Conservation (phyloP, 2,113 vertebrate genomes). For the Bostrychus sinensis region DNA sequence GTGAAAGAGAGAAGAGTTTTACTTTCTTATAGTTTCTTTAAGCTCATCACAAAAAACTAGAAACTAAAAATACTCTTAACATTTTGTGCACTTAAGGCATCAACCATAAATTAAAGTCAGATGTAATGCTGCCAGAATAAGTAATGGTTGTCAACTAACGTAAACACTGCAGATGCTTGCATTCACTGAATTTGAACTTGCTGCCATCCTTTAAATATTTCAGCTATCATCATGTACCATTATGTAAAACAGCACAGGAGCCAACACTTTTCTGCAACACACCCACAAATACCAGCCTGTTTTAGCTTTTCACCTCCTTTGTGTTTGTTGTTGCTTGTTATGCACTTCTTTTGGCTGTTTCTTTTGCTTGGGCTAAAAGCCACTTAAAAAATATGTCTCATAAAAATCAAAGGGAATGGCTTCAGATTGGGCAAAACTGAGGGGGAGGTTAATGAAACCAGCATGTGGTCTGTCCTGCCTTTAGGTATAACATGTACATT, state of each 20-base stretch:
- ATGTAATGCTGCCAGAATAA: not conserved
- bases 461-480: conserved; percentile 3
- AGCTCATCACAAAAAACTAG: too few species aligned
- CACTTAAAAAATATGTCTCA: conserved; percentile 28
- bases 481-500: conserved; percentile 13
- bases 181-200: conserved; percentile 4
- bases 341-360: conserved; percentile 29
- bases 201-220: not conserved
- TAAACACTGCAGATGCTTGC: not conserved
- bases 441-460: conserved; percentile 12
- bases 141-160: not conserved
- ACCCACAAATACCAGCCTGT: not conserved
- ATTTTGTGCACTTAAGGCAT: not conserved
- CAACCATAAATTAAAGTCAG: not conserved
- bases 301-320: conserved; percentile 17
- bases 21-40: too few species aligned
- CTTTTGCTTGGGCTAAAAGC: conserved; percentile 38
- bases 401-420: conserved; percentile 11
- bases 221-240: not conserved
- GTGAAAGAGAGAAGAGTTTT: too few species aligned
- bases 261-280: not conserved
- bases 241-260: too few species aligned
- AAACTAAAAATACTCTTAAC: not conserved
- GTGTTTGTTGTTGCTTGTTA: conserved; percentile 34
- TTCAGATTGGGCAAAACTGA: conserved; percentile 17